These are phyloP conservation scores for Aphaenogaster ashmeadi DNA, from an alignment of 1,140 invertebrate species.

Conservation along the genomic window DNA sequence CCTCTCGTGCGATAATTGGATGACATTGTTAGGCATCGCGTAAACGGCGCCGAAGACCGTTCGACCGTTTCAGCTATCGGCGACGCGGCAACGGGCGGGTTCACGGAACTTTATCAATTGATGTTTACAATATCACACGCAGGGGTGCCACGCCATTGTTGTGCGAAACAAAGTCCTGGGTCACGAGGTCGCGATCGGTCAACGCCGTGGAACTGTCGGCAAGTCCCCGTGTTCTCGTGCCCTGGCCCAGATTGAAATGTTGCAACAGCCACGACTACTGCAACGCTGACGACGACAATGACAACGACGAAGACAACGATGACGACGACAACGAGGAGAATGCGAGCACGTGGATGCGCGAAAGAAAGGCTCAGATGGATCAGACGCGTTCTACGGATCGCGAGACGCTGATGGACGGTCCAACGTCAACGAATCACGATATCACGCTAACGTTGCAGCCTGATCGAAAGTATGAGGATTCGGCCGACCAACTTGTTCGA, in stretches of 20 bases:
- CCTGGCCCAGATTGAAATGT: constrained; percentile 78
- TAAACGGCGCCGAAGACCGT: neutral
- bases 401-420: neutral
- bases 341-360: constrained; percentile 50
- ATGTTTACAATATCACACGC: constrained; percentile 47
- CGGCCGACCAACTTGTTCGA: constrained; percentile 24
- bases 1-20: neutral
- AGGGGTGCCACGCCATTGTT: constrained; percentile 79
- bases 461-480: constrained; percentile 25
- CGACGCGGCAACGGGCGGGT: constrained; percentile 16
- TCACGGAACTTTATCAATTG: constrained; percentile 68
- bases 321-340: constrained; percentile 28
- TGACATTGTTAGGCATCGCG: neutral
- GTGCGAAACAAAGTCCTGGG: constrained; percentile 80
- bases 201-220: constrained; percentile 60
- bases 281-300: constrained; percentile 66
- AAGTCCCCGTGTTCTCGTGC: constrained; percentile 61
- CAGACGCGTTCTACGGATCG: neutral
- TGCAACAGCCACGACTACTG: constrained; percentile 81
- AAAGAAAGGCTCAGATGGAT: neutral
- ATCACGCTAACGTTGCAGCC: constrained; percentile 20
- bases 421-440: constrained; percentile 16
- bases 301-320: neutral
- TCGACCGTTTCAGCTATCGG: constrained; percentile 15
- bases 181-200: constrained; percentile 64